phyloP scores from a whole-genome alignment of 2,797 vertebrate genomes.

The Meda fulgida region DNA sequence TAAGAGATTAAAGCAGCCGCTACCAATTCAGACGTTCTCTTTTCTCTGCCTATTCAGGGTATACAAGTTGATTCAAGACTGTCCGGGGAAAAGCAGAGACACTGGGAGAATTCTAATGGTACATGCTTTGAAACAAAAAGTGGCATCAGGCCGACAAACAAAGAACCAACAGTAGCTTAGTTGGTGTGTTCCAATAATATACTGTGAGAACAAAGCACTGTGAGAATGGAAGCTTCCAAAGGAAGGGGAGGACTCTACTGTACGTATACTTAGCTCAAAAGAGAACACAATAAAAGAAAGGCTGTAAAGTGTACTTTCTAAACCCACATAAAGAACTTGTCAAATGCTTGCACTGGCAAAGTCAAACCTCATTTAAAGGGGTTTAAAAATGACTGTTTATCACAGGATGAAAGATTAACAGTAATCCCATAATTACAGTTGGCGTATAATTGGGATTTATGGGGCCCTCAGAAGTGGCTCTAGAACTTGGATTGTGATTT shows the following conservation, averaged over 20 bases:
- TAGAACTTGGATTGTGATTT: conserved; percentile 19
- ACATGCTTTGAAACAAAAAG: conserved; percentile 31
- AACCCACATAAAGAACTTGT: conserved; percentile 21
- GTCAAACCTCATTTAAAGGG: conserved; percentile 30
- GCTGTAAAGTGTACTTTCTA: conserved; percentile 5
- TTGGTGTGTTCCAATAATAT: conserved; percentile 16
- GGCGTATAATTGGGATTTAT: conserved; percentile 38
- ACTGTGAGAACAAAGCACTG: conserved; percentile 28
- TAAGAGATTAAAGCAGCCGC: conserved; percentile 17
- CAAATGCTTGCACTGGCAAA: conserved; percentile 18
- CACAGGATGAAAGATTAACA: conserved; percentile 4
- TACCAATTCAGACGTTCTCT: conserved; percentile 23
- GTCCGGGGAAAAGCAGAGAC: conserved; percentile 28
- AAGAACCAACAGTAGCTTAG: conserved; percentile 28
- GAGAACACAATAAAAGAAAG: conserved; percentile 23
- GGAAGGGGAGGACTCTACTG: conserved; percentile 19
- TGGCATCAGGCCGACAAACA: conserved; percentile 11
- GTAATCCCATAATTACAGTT: conserved; percentile 48
- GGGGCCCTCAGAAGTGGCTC: conserved; percentile 10
- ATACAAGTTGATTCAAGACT: conserved; percentile 40
- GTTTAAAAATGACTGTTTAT: not conserved
- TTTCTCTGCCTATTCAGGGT: conserved; percentile 32
- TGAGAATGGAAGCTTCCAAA: conserved; percentile 21
- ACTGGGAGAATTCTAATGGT: conserved; percentile 39
- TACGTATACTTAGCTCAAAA: conserved; percentile 21